Evolutionary conservation across 2,888 invertebrate species (phyloP), one percentile per base, ranked within the genome.

Genomic region (Agrotis segetum): DNA sequence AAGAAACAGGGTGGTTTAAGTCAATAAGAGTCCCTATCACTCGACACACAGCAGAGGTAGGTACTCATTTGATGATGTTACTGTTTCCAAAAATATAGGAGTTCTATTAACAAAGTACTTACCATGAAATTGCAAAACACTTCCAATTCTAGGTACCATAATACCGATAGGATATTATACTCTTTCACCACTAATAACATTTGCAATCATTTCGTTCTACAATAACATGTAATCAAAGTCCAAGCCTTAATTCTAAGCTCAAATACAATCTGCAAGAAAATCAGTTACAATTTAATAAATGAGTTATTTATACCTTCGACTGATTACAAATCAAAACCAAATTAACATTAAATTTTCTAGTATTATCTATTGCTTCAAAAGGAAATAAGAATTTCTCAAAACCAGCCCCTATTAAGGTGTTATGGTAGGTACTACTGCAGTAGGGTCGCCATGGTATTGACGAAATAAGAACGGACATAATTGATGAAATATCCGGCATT

Each of bases 281-380:
- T 44, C 14, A 67, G 11, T 40, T 46, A 46, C 16, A 34, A 72
- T 70, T 66, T 66, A 47, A 16, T 17, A 55, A 70, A n/a, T n/a
- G n/a, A n/a, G n/a, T n/a, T n/a, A n/a, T n/a, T 55, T 9, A 55
- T 66, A 60, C 47, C 59, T 73, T 60, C 34, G 64, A 40, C 19
- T 65, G 49, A 52, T 47, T 49, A 55, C 40, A 24, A 61, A 55
- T 55, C 52, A 60, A 55, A 63, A 46, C 72, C 63, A 74, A 71
- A 81, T 74, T 29, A 61, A 19, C 34, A 13, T 40, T 34, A 50
- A 61, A 74, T 82, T 11, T 60, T 56, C 71, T n/a, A 5, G 34
- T 46, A 59, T 67, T 62, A 72, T 55, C 61, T 61, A 59, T 72
- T 34, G 14, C 56, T 56, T n/a, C 6, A 2, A 34, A 13, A 29